Conservation (phyloP, 2,888 invertebrate species). For the Colostygia pectinataria region DNA sequence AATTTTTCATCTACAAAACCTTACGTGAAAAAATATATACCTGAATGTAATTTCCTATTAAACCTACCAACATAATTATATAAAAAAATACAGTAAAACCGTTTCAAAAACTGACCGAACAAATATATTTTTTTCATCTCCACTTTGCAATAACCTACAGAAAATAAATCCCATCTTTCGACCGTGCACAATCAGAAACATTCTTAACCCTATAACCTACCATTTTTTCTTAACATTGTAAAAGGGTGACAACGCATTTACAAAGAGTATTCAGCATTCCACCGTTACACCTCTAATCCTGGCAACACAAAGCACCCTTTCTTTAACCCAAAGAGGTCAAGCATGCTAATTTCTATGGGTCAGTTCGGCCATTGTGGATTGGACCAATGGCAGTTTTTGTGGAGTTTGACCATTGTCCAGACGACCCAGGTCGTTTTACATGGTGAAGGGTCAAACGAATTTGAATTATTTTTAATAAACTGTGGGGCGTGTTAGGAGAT, state of each 20-base stretch:
- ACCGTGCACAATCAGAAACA: not conserved
- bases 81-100: no score
- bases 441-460: conserved; percentile 61
- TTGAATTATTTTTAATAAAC: conserved; percentile 42
- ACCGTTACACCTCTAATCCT: conserved; percentile 62
- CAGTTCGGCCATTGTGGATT: conserved; percentile 53
- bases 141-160: not conserved
- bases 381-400: conserved; percentile 70
- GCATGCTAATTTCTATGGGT: conserved; percentile 60
- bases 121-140: no score
- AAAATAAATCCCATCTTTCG: not conserved
- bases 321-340: conserved; percentile 55
- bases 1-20: no score
- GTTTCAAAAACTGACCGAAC: no score
- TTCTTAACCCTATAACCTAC: not conserved
- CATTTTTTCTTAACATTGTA: conserved; percentile 29
- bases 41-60: no score
- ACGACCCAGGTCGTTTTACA: conserved; percentile 73
- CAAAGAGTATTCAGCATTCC: conserved; percentile 39
- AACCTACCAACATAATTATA: no score
- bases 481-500: conserved; percentile 20
- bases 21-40: no score
- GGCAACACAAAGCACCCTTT: conserved; percentile 46
- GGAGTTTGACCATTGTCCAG: conserved; percentile 65
- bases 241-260: conserved; percentile 33